A percentile compares a stretch with the other conserved stretches of the same genome.
Conservation (phyloP, 2,797 vertebrate genomes). For the Chrysocyon brachyurus region DNA sequence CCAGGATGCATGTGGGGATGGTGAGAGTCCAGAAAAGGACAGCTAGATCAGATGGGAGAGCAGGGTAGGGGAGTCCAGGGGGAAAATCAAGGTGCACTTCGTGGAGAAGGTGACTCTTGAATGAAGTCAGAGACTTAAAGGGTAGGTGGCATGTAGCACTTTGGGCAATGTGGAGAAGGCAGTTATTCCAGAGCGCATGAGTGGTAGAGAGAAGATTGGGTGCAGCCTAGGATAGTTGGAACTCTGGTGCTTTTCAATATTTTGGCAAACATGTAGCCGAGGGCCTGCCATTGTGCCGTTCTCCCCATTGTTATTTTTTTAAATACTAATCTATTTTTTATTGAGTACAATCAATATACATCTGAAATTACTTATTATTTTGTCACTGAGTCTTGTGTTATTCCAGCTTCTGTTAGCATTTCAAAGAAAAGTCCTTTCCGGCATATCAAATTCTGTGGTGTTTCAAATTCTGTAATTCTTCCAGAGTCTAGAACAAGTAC, state of each 20-base stretch:
- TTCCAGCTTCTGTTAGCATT: conserved; percentile 83
- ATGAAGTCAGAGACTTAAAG: not conserved
- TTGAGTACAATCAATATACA: not conserved
- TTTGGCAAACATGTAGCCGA: not conserved
- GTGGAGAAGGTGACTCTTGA: not conserved
- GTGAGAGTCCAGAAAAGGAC: not conserved
- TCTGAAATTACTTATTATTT: conserved; percentile 29
- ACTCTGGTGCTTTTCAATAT: not conserved
- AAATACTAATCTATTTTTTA: not conserved
- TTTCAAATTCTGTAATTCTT: conserved; percentile 86
- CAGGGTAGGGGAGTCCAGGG: too few species aligned
- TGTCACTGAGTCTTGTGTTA: conserved; percentile 46
- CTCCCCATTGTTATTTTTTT: not conserved
- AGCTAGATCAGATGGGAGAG: not conserved
- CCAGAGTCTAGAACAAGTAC: conserved; percentile 87
- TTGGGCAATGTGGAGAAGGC: not conserved
- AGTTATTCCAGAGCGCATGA: not conserved
- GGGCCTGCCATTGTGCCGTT: not conserved
- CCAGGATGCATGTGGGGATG: not conserved
- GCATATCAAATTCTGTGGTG: conserved; percentile 80
- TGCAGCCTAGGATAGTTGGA: not conserved
- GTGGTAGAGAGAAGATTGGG: not conserved
- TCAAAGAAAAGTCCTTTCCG: conserved; percentile 83
- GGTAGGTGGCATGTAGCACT: not conserved
- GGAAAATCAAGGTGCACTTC: too few species aligned